These are phyloP conservation scores for Acipenser oxyrinchus DNA, from an alignment of 2,797 vertebrate genomes.

Conservation along the genomic window DNA sequence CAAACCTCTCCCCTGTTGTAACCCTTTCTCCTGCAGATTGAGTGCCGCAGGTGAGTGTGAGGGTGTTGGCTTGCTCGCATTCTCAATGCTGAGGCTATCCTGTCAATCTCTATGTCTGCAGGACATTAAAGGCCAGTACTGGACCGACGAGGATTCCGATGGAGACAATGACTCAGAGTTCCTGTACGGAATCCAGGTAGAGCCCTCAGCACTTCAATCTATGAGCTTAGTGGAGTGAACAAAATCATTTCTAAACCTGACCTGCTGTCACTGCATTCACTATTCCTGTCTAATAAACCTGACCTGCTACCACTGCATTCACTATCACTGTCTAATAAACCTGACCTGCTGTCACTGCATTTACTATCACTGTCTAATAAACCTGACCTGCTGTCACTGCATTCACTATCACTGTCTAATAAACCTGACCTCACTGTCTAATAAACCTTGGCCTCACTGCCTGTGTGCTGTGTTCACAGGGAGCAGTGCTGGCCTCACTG, in stretches of 20 bases:
- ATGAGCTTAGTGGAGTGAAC: neutral
- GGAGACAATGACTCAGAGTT: constrained; percentile 97
- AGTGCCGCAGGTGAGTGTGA: neutral
- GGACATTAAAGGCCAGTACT: constrained; percentile 95
- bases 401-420: too few species aligned
- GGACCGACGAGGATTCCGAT: constrained; percentile 96
- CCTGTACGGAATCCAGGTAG: constrained; percentile 92
- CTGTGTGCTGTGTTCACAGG: too few species aligned
- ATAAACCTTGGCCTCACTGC: too few species aligned
- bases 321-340: too few species aligned
- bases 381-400: neutral
- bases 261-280: neutral
- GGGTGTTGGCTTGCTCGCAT: neutral
- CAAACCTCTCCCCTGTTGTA: constrained; percentile 32
- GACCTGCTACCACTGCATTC: too few species aligned
- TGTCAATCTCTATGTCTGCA: constrained; percentile 41
- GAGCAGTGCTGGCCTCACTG: too few species aligned
- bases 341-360: too few species aligned
- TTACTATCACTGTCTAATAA: too few species aligned
- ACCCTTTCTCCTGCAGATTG: constrained; percentile 1
- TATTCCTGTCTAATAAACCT: too few species aligned
- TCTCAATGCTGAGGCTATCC: constrained; percentile 8
- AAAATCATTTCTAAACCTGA: neutral
- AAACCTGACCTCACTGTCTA: too few species aligned
- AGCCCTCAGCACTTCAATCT: neutral